Evolutionary conservation across 1,140 invertebrate genomes (phyloP).

Genomic region (Hypothenemus hampei): DNA sequence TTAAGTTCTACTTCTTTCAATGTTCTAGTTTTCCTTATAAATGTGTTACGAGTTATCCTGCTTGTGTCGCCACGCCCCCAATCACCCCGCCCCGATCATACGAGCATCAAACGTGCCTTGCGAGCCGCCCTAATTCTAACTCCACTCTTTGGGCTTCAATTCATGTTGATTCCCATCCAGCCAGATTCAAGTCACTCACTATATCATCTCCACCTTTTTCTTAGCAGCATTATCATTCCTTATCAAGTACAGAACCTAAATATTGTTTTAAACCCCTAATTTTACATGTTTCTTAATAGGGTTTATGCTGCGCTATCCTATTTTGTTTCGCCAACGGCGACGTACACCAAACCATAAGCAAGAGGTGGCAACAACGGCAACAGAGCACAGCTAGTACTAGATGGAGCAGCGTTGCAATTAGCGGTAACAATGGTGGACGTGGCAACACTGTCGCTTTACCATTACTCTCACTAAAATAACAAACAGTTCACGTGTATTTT

Average conservation of each 20-base stretch:
- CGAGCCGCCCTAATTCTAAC: conserved; percentile 77
- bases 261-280: too few relatives aligned
- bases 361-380: conserved; percentile 44
- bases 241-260: conserved; percentile 57
- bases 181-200: conserved; percentile 59
- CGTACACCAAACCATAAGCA: conserved; percentile 56
- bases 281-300: conserved; percentile 52
- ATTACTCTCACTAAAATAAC: conserved; percentile 32
- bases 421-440: conserved; percentile 31
- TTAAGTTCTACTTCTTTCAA: conserved; percentile 32
- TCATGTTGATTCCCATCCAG: conserved; percentile 74
- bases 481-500: too few relatives aligned
- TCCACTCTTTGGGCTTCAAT: conserved; percentile 71
- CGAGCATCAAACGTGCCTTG: conserved; percentile 49
- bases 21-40: conserved; percentile 75
- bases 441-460: conserved; percentile 32
- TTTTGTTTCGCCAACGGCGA: conserved; percentile 92
- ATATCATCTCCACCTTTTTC: conserved; percentile 67
- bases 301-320: conserved; percentile 75
- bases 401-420: conserved; percentile 40
- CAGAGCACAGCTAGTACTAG: conserved; percentile 25
- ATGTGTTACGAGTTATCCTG: conserved; percentile 77
- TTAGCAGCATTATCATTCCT: conserved; percentile 72
- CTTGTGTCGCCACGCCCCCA: conserved; percentile 73
- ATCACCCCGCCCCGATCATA: conserved; percentile 51